Conservation (phyloP, 2,113 vertebrate species). For the Menidia beryllina region DNA sequence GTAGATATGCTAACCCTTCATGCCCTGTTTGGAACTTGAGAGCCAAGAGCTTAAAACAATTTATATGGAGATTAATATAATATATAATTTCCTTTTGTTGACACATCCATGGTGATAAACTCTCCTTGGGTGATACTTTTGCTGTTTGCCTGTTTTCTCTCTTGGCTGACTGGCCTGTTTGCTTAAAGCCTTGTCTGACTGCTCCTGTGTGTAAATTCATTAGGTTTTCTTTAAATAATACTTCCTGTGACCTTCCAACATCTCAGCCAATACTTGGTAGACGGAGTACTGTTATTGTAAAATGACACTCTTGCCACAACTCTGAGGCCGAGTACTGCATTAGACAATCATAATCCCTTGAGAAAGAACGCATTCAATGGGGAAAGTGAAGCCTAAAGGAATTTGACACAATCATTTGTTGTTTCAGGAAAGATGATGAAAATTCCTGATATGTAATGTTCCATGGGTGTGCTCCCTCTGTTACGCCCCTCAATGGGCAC, state of each 20-base stretch:
- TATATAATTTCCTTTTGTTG: background rate
- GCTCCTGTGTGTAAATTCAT: background rate
- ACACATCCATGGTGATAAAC: background rate
- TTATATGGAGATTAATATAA: background rate
- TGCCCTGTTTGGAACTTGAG: background rate
- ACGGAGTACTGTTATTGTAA: background rate
- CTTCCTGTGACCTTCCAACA: background rate
- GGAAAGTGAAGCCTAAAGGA: constrained; percentile 5
- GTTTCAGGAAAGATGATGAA: constrained; percentile 39
- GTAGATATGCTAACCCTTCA: background rate
- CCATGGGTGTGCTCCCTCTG: constrained; percentile 13
- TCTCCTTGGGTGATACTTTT: background rate
- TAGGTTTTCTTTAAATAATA: background rate
- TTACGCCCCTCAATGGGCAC: constrained; percentile 43
- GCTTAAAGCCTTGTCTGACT: constrained; percentile 9
- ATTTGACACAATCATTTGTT: constrained; percentile 24
- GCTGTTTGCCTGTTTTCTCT: background rate
- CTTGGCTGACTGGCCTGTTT: background rate
- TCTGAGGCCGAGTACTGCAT: background rate
- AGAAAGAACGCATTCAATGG: constrained; percentile 5
- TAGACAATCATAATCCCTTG: constrained; percentile 3
- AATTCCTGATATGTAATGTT: constrained; percentile 2
- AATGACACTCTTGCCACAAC: background rate
- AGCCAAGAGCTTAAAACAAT: background rate
- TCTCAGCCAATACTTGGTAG: background rate